Percentiles rank a stretch among this genome's conserved stretches.
phyloP scores from a whole-genome alignment of 2,888 invertebrate species.

The Ariolimax columbianus region DNA sequence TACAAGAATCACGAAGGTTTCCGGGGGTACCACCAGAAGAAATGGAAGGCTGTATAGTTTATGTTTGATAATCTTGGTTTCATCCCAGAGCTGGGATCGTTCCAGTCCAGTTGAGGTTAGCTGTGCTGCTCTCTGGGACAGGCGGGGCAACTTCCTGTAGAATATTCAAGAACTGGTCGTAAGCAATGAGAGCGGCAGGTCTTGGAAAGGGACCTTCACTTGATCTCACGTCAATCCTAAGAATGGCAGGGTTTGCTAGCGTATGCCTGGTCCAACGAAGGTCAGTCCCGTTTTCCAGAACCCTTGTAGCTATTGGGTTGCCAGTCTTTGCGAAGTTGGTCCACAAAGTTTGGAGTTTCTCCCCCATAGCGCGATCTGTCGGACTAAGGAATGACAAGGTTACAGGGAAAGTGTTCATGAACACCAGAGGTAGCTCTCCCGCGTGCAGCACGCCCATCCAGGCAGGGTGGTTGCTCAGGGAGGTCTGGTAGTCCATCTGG shows the following conservation, averaged over 20 bases:
- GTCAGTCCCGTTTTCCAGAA: not conserved
- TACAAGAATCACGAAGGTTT: too few species aligned
- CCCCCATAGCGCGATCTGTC: not conserved
- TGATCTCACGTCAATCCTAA: not conserved
- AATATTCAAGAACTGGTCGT: not conserved
- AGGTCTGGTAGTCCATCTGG: conserved; percentile 15
- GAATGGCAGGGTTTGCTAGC: not conserved
- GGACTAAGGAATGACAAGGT: not conserved
- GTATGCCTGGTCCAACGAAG: not conserved
- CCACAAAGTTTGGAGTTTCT: conserved; percentile 35
- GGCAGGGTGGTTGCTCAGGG: conserved; percentile 9
- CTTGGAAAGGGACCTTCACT: conserved; percentile 12
- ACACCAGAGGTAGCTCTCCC: not conserved
- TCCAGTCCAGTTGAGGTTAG: too few species aligned
- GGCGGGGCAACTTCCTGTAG: not conserved
- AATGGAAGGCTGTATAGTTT: too few species aligned
- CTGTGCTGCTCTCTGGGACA: not conserved
- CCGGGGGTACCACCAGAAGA: too few species aligned
- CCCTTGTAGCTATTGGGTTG: not conserved
- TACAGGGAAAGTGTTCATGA: conserved; percentile 10
- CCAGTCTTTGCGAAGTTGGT: conserved; percentile 41
- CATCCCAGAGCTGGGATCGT: not conserved
- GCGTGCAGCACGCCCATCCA: conserved; percentile 32
- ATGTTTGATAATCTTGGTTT: too few species aligned
- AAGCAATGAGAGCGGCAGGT: conserved; percentile 17